Evolutionary conservation across 2,797 vertebrate species (phyloP).

Genomic region (Leucoraja ocellata): DNA sequence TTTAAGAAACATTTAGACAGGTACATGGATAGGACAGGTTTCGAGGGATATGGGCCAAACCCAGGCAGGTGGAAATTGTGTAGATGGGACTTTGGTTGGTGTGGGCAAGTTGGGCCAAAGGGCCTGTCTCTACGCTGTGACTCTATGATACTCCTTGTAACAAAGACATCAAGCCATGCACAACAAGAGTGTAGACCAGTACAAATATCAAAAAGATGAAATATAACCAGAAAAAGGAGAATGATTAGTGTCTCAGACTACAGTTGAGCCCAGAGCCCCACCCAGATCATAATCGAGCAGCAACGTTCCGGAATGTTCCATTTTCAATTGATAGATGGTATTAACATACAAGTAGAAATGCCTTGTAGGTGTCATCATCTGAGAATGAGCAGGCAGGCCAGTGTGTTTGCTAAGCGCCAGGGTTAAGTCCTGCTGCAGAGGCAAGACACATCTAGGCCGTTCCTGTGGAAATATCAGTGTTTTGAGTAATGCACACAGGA

Average conservation of each 20-base stretch:
- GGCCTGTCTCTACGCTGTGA: no score
- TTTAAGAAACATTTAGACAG: no score
- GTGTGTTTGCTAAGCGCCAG: neutral
- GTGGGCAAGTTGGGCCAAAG: no score
- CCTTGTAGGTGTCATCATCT: no score
- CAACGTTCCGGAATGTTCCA: neutral
- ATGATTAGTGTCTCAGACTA: neutral
- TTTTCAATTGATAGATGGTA: neutral
- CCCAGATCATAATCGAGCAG: neutral
- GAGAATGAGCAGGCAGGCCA: neutral
- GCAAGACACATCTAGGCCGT: neutral
- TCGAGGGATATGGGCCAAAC: no score
- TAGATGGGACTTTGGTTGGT: no score
- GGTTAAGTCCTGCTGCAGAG: neutral
- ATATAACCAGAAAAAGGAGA: neutral
- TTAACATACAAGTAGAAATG: neutral
- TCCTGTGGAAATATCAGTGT: neutral
- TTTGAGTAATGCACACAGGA: neutral
- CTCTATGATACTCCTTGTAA: no score
- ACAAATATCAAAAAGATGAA: neutral
- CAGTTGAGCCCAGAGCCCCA: neutral
- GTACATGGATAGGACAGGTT: no score
- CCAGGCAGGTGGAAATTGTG: no score
- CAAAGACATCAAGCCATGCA: no score
- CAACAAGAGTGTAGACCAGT: neutral